Percentiles rank a stretch among this genome's conserved stretches.
These are phyloP conservation scores for Sardina pilchardus DNA, from an alignment of 2,113 vertebrate species.

Conservation along the genomic window DNA sequence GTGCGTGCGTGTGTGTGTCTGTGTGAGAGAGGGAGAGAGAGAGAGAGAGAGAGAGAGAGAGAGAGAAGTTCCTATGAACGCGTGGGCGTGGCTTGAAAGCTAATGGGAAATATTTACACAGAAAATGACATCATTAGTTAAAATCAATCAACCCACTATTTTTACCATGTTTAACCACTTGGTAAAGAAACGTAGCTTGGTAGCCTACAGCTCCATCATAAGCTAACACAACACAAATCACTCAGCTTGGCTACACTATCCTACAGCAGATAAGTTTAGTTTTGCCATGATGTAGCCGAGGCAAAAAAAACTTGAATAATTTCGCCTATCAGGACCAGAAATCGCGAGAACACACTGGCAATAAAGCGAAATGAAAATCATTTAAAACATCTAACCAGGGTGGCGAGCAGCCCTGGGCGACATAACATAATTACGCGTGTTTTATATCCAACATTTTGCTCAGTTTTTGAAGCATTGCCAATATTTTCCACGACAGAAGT, in stretches of 20 bases:
- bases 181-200: background rate
- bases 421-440: background rate
- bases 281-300: background rate
- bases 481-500: background rate
- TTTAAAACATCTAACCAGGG: background rate
- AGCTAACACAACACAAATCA: background rate
- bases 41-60: background rate
- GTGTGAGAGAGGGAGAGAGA: too few species aligned
- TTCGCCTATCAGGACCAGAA: background rate
- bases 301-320: background rate
- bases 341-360: background rate
- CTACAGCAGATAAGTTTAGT: background rate
- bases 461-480: background rate
- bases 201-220: background rate
- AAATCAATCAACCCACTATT: background rate
- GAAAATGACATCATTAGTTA: conserved; percentile 5
- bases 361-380: background rate
- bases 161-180: background rate
- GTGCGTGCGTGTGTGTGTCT: too few species aligned
- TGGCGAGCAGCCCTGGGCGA: background rate
- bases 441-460: background rate
- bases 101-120: background rate
- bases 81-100: background rate
- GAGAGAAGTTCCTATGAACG: background rate
- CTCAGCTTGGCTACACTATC: background rate